phyloP scores from a whole-genome alignment of 2,888 invertebrate species.

The Phyllotreta cruciferae region DNA sequence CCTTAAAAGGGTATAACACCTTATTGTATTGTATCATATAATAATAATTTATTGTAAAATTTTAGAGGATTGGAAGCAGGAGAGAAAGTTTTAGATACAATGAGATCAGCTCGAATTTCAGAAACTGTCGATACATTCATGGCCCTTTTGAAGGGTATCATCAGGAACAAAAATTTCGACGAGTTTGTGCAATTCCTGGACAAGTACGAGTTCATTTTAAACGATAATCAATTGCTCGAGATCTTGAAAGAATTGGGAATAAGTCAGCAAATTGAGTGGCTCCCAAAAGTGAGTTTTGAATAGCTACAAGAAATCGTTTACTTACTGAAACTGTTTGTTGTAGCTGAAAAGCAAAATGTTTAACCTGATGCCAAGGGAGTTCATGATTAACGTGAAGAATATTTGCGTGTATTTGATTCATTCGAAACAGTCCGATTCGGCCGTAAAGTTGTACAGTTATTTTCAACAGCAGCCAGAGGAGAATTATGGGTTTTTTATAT shows the following conservation, averaged over 20 bases:
- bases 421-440: slow-evolving; percentile 61
- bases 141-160: slow-evolving; percentile 62
- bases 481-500: slow-evolving; percentile 64
- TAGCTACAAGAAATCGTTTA: background rate
- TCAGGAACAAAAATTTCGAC: slow-evolving; percentile 60
- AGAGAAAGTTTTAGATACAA: slow-evolving; percentile 64
- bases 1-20: slow-evolving; percentile 62
- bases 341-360: slow-evolving; percentile 39
- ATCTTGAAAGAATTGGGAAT: slow-evolving; percentile 60
- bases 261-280: slow-evolving; percentile 39
- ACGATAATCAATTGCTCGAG: slow-evolving; percentile 58
- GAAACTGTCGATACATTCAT: slow-evolving; percentile 63
- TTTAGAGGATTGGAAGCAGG: slow-evolving; percentile 59
- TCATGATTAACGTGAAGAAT: slow-evolving; percentile 46
- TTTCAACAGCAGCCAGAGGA: slow-evolving; percentile 61
- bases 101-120: slow-evolving; percentile 65
- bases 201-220: slow-evolving; percentile 48
- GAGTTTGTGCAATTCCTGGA: slow-evolving; percentile 58
- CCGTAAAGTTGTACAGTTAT: slow-evolving; percentile 63
- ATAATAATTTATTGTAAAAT: slow-evolving; percentile 17
- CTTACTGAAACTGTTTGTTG: slow-evolving; percentile 29
- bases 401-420: slow-evolving; percentile 64
- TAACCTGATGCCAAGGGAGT: slow-evolving; percentile 37
- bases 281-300: slow-evolving; percentile 36
- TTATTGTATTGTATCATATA: slow-evolving; percentile 20